A percentile compares a stretch with the other conserved stretches of the same genome.
phyloP scores from a whole-genome alignment of 2,113 vertebrate genomes.

The Muntiacus reevesi region DNA sequence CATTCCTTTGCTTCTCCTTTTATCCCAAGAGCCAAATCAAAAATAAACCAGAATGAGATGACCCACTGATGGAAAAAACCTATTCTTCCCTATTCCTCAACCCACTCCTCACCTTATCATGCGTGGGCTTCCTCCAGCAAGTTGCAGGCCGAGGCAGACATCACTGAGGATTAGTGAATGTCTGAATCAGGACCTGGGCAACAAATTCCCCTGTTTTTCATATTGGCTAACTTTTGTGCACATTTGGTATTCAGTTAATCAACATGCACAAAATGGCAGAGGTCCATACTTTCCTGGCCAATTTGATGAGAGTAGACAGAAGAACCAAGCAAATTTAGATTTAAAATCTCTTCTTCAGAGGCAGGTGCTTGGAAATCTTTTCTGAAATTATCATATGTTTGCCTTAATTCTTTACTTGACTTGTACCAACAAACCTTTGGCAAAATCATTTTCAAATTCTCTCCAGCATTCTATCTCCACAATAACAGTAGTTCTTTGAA shows the following conservation, averaged over 20 bases:
- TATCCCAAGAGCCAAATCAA: not conserved
- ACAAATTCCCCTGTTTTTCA: too few relatives aligned
- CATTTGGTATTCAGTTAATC: too few relatives aligned
- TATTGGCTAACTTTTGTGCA: not conserved
- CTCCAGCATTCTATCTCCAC: not conserved
- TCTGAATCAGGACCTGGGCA: not conserved
- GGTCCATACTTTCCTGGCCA: not conserved
- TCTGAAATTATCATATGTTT: not conserved
- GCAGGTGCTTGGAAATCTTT: not conserved
- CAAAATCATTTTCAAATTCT: not conserved
- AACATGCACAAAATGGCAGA: not conserved
- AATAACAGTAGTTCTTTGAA: not conserved
- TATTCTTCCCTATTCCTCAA: not conserved
- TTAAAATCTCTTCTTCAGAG: not conserved
- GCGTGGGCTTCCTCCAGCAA: not conserved
- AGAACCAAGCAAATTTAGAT: not conserved
- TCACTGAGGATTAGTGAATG: fast-evolving
- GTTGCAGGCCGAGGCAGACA: not conserved
- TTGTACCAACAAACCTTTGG: not conserved
- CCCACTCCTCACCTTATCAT: not conserved
- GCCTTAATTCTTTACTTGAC: not conserved
- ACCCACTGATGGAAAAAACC: not conserved
- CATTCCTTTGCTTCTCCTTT: not conserved
- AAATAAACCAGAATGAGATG: not conserved
- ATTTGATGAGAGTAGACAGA: not conserved